Base-by-base conservation (phyloP, 2,113 vertebrate species). In the Lucifuga dentata region DNA sequence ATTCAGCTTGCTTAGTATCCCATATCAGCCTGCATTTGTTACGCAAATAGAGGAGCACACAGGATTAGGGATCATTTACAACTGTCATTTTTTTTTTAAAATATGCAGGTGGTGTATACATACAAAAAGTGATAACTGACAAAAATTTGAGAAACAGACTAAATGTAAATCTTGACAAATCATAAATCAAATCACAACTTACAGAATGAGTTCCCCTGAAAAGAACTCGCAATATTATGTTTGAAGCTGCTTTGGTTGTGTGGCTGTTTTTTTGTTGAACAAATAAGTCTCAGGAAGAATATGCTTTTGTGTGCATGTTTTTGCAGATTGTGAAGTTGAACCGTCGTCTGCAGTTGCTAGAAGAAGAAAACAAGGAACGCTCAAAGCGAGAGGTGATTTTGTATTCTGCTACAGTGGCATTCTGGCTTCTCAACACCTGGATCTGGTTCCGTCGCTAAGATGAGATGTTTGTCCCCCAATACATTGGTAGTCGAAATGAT, bases 351-450 rank as follows among this genome's bases (percentile, higher is more conserved):
- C 97, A 97, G 45, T 93, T 97, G 62, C 93, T 99, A 73, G 97
- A 99, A 85, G 95, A 96, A 73, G 96, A 98, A 86, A 97, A 96
- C 89, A 96, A 97, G 86, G 97, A 98, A 36, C 95, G 96, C 7
- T 93, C 95, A 23, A 97, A 93, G 81, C 92, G 96, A 73, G 97
- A 99, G 78, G 95, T 95, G 92, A 90, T 97, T 83, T 93, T 98
- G 90, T 98, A 99, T 63, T 98, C 97, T 8, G 95, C 97, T 43
- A 98, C 96, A 1, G 95, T 96, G 74, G 95, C 96, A 0, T 97
- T 98, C 90, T 98, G 97, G 95, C 93, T 99, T 38, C 92, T 98
- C 59, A 99, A 97, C 59, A 95, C 95, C 77, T 99, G 97, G 97
- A 93, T 97, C 52, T 99, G 95, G 96, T 95, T 97, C 78, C 95